These are phyloP conservation scores for Naso thynnoides DNA, from an alignment of 2,797 vertebrate species.

Conservation along the genomic window DNA sequence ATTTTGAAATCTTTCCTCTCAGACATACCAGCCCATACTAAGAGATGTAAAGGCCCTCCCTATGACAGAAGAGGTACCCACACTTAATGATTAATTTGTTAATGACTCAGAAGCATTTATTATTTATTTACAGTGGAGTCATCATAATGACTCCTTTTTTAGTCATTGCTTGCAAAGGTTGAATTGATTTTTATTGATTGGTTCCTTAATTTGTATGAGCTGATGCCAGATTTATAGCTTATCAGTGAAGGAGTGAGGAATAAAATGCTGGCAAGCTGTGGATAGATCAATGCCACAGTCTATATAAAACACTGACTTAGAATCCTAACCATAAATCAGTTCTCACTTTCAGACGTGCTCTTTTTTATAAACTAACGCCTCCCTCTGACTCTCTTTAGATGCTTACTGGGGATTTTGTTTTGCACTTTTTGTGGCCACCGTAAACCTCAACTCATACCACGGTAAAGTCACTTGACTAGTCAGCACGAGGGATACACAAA, in stretches of 20 bases:
- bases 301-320: background rate
- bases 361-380: constrained; percentile 1
- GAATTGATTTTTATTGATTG: no score
- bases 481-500: constrained; percentile 1
- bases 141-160: no score
- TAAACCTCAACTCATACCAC: constrained; percentile 64
- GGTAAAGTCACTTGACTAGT: constrained; percentile 56
- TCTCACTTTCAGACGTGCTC: background rate
- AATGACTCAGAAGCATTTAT: no score
- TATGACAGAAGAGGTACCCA: constrained; percentile 72
- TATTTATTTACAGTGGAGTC: no score
- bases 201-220: no score
- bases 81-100: background rate
- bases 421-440: constrained; percentile 68
- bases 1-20: constrained; percentile 15
- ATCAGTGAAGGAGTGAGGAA: no score
- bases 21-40: constrained; percentile 76
- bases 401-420: constrained; percentile 68
- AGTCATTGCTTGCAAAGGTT: no score
- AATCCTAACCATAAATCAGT: background rate
- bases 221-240: no score
- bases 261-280: no score
- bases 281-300: no score
- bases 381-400: constrained; percentile 59
- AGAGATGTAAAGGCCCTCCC: constrained; percentile 70